Evolutionary conservation across 2,113 vertebrate species (phyloP), one percentile per base, ranked within the genome.

Genomic region (Mesocricetus auratus): DNA sequence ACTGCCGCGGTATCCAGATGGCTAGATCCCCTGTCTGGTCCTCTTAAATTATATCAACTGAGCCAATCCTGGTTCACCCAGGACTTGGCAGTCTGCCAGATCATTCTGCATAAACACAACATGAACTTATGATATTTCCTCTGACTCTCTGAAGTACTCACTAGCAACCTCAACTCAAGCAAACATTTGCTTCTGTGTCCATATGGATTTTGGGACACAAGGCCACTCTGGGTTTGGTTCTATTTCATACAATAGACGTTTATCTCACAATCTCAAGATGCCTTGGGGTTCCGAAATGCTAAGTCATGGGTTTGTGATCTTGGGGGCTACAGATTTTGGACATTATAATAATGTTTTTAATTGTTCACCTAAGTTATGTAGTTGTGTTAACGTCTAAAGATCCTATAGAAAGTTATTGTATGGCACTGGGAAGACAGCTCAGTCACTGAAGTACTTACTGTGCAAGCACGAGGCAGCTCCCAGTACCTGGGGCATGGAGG

Each of bases 161-260:
- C 36, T 16, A 56, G 12, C 21, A 81, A 31, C 3, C 39, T 68
- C 75, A 39, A 50, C 24, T 88, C 33, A 50, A 60, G 88, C 75
- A 91, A 81, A 75, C 83, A 83, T 66, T 74, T 82, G 33, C 89
- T 83, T 73, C 91, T 88, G 31, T 88, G 93, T 69, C 36, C 33
- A 62, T 11, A 13, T 42, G 42, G 88, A 96, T 47, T 83, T 83
- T 82, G 68, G 58, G 33, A 69, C 58, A 68, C 60, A 56, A 22
- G 75, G 87, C 50, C 66, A 66, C 11, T 53, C 29, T 5, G 42
- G 29, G 17, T 42, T 78, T 56, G 22, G 42, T 22, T 68, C 45
- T 29, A 3, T 82, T 42, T 58, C 75, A 29, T 47, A 69, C 58
- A 45, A n/a, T 13, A 45, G 73, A 60, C 33, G 36, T 64, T 79